Base-by-base conservation (phyloP, 2,113 vertebrate species). In the Podarcis cretensis region DNA sequence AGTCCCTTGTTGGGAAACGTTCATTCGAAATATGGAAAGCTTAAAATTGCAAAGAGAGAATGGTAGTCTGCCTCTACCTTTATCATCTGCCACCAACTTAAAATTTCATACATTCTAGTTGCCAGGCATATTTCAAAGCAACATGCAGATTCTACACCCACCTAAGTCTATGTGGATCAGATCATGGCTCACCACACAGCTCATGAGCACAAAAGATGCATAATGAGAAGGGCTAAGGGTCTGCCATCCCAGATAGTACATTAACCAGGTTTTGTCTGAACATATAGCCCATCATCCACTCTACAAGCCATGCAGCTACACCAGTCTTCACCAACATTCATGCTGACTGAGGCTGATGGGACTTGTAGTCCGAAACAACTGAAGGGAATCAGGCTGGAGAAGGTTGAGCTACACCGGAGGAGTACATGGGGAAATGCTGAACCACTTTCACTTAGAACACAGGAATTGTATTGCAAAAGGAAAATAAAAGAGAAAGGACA, bases 21-120 rank as follows among this genome's bases (percentile, higher is more conserved):
- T 5, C 48, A 20, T 92, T 82, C 23, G 21, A 84, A 30, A 92
- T 78, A 57, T 77, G 59, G 76, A 20, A 63, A 82, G 30, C 89
- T 89, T 48, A 87, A 65, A 21, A 65, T 66, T 73, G 1, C n/a
- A 43, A 5, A 37, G 85, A 73, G 87, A 91, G 80, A 18, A 2
- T 20, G 48, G 66, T 9, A 9, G 13, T 48, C 48, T 48, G 79
- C 84, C 69, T 81, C 66, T 83, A 18, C 32, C 20, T 2, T 1
- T 9, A 14, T 21, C 20, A 13, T 6, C 18, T 48, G 21, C 4
- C 14, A 23, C 37, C 18, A 43, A 25, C 5, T 57, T 59, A 57
- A 81, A 21, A 35, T 30, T 30, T 84, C 68, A 57, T 57, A 73
- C 12, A 32, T 23, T 48, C 7, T 9, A 54, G 30, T 66, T n/a